phyloP scores from a whole-genome alignment of 1,140 invertebrate genomes.

The Mamestra configurata region DNA sequence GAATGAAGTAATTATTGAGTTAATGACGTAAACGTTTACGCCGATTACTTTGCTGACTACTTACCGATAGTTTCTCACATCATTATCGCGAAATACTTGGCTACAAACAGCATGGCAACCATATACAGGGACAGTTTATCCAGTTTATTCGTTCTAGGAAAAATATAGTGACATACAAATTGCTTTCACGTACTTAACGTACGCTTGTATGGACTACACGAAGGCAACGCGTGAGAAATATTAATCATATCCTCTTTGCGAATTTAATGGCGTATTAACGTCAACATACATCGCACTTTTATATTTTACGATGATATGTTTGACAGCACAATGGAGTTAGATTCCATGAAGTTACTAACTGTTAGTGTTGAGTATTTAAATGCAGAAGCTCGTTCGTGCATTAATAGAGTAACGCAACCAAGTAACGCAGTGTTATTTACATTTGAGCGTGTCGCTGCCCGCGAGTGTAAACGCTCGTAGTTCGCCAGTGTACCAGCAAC shows the following conservation, averaged over 20 bases:
- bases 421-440: constrained; percentile 25
- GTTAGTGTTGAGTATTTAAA: constrained; percentile 40
- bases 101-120: constrained; percentile 22
- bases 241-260: constrained; percentile 58
- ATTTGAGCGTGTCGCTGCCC: constrained; percentile 24
- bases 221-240: constrained; percentile 50
- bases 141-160: constrained; percentile 36
- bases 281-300: constrained; percentile 22
- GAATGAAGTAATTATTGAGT: constrained; percentile 22
- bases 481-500: background rate
- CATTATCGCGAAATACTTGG: constrained; percentile 33
- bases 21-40: constrained; percentile 25
- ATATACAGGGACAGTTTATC: constrained; percentile 47
- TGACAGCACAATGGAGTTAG: constrained; percentile 58
- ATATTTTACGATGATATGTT: constrained; percentile 53
- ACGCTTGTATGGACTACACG: constrained; percentile 41
- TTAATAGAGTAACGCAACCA: constrained; percentile 39
- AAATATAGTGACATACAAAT: constrained; percentile 53
- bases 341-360: constrained; percentile 38
- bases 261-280: constrained; percentile 54
- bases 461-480: constrained; percentile 50
- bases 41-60: constrained; percentile 32
- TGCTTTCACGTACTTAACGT: constrained; percentile 56
- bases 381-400: constrained; percentile 2
- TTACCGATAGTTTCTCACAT: constrained; percentile 27